phyloP scores from a whole-genome alignment of 1,140 invertebrate genomes.

The Zaprionus nigranus region DNA sequence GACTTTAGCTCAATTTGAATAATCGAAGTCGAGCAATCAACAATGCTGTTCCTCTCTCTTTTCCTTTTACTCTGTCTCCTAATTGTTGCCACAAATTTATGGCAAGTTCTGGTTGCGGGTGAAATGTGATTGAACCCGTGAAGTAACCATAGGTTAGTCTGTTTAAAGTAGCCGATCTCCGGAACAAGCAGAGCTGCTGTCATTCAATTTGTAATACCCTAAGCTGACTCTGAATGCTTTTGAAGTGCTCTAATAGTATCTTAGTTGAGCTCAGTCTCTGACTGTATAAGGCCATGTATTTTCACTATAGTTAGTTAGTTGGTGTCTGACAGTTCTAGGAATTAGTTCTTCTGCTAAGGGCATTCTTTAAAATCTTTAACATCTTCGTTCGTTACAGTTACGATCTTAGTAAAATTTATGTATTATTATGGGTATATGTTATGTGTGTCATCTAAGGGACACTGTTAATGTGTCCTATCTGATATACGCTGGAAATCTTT shows the following conservation, averaged over 20 bases:
- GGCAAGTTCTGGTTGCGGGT: background rate
- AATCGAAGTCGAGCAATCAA: slow-evolving; percentile 1
- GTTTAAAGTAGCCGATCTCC: background rate
- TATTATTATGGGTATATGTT: no score
- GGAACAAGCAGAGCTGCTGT: background rate
- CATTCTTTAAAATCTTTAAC: no score
- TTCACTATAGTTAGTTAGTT: no score
- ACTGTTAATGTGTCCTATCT: background rate
- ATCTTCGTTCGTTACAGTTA: no score
- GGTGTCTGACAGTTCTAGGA: no score
- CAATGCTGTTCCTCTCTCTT: background rate
- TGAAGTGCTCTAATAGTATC: no score
- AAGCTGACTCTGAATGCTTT: no score
- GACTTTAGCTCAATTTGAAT: slow-evolving; percentile 4
- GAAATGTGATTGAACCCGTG: background rate
- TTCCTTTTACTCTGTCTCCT: background rate
- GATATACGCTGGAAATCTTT: background rate
- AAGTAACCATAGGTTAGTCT: background rate
- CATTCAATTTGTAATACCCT: background rate
- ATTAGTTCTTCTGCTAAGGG: no score
- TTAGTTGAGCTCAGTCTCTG: no score
- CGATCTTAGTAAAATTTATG: no score
- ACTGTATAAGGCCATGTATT: no score
- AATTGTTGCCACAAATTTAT: background rate
- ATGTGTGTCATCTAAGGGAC: no score